Conservation (phyloP, 1,140 invertebrate species). For the Papilio helenus region DNA sequence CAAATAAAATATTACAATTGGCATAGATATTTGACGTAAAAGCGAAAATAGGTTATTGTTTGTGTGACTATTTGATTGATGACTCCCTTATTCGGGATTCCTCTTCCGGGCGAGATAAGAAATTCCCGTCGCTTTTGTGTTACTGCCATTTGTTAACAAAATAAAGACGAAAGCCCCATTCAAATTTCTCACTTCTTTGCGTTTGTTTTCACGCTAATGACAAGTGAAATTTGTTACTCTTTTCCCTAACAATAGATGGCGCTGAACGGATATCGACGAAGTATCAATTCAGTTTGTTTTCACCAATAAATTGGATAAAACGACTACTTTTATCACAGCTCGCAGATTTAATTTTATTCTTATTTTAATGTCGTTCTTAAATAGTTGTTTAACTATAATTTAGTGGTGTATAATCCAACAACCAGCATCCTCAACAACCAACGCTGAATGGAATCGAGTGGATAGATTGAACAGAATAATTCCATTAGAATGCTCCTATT, state of each 20-base stretch:
- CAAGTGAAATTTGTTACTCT: slow-evolving; percentile 57
- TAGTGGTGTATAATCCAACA: background rate
- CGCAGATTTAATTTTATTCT: background rate
- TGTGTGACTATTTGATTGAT: slow-evolving; percentile 69
- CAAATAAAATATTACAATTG: background rate
- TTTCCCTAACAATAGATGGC: slow-evolving; percentile 51
- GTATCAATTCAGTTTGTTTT: background rate
- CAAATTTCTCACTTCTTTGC: slow-evolving; percentile 53
- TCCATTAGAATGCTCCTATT: slow-evolving; percentile 15
- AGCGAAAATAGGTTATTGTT: slow-evolving; percentile 37
- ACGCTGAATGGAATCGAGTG: background rate
- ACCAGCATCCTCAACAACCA: background rate
- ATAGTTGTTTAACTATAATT: no score
- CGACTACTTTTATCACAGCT: background rate
- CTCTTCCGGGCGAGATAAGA: slow-evolving; percentile 48
- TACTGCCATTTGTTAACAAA: slow-evolving; percentile 54
- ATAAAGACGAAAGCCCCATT: slow-evolving; percentile 53
- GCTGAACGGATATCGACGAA: slow-evolving; percentile 22
- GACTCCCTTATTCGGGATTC: slow-evolving; percentile 58
- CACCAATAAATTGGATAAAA: background rate
- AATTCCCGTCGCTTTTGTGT: slow-evolving; percentile 54
- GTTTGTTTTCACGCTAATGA: slow-evolving; percentile 55
- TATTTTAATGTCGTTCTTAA: no score
- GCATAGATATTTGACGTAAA: slow-evolving; percentile 22
- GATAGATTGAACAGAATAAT: background rate